phyloP scores from a whole-genome alignment of 2,113 vertebrate genomes.

The Shinisaurus crocodilurus region DNA sequence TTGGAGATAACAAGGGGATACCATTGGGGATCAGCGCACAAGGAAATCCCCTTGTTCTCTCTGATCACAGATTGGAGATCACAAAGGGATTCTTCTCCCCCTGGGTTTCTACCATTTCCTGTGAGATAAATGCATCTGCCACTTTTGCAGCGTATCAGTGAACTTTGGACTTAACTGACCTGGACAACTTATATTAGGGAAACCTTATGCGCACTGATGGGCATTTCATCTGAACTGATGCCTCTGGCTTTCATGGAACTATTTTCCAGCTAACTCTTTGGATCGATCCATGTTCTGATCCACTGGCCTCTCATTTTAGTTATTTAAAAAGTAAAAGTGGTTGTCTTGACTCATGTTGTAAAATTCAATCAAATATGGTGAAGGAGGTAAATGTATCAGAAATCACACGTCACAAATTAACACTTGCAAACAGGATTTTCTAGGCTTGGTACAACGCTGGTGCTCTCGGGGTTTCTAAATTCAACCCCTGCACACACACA shows the following conservation, averaged over 20 bases:
- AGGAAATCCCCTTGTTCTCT: no score
- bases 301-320: neutral
- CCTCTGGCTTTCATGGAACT: neutral
- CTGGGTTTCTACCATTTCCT: neutral
- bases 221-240: neutral
- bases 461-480: neutral
- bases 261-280: neutral
- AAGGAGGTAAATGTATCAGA: neutral
- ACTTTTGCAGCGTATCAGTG: neutral
- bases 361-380: neutral
- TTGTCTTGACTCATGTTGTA: neutral
- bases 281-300: neutral
- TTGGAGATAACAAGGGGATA: no score
- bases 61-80: no score
- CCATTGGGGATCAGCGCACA: no score
- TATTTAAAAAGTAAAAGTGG: neutral
- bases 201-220: neutral
- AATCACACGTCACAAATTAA: neutral
- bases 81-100: no score
- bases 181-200: neutral
- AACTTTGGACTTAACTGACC: neutral
- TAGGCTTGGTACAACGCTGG: neutral
- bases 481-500: no score
- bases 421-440: neutral
- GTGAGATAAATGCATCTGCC: neutral